phyloP scores from a whole-genome alignment of 2,888 invertebrate genomes.

The Drepana falcataria region DNA sequence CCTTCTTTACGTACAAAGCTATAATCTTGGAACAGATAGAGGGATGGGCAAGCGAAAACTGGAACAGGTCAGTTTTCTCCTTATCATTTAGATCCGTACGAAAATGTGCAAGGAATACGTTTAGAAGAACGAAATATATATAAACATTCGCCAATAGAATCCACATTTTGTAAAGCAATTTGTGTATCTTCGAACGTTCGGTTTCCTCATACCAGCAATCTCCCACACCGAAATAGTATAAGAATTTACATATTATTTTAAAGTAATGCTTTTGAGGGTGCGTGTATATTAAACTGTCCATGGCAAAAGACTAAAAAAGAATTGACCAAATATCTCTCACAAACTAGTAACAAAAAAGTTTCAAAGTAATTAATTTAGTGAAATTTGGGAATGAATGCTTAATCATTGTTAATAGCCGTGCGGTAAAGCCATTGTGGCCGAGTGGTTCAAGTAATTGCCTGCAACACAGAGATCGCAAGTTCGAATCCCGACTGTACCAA shows the following conservation, averaged over 20 bases:
- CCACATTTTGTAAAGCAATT: conserved; percentile 32
- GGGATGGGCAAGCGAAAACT: conserved; percentile 38
- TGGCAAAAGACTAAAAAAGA: neutral
- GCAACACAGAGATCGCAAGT: no score
- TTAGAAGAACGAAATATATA: conserved; percentile 22
- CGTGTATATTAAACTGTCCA: conserved; percentile 7
- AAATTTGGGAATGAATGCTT: no score
- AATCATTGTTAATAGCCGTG: no score
- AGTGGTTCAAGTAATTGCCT: no score
- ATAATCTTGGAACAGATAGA: conserved; percentile 35
- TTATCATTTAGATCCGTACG: conserved; percentile 34
- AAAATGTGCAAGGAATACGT: conserved; percentile 32
- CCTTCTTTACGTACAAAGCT: conserved; percentile 29
- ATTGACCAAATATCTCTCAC: neutral
- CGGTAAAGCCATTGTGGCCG: no score
- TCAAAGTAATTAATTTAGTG: no score
- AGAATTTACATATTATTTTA: conserved; percentile 30
- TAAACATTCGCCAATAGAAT: conserved; percentile 30
- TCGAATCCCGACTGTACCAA: no score
- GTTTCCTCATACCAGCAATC: conserved; percentile 41
- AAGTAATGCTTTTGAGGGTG: conserved; percentile 41
- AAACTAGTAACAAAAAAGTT: no score
- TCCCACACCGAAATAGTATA: conserved; percentile 40
- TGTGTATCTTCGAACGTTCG: conserved; percentile 12
- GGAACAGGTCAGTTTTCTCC: conserved; percentile 39